phyloP scores from a whole-genome alignment of 2,113 vertebrate genomes.

The Balaeniceps rex region DNA sequence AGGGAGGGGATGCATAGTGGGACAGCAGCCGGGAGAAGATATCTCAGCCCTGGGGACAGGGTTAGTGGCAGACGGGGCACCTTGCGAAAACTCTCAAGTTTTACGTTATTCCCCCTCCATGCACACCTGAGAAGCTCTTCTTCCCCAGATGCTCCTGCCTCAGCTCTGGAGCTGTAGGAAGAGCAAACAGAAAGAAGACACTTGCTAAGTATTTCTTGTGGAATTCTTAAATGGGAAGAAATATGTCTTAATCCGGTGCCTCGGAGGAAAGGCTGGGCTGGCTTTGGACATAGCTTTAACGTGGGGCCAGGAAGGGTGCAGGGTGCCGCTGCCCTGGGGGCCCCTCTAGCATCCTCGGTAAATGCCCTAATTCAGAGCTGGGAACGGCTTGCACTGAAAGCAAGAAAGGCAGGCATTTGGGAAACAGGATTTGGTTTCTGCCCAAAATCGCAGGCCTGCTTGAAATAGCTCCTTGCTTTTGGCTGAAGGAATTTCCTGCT shows the following conservation, averaged over 20 bases:
- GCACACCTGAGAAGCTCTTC: background rate
- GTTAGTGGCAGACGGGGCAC: fast-evolving
- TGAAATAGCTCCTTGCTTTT: conserved; percentile 24
- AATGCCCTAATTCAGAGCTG: background rate
- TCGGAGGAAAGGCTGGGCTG: background rate
- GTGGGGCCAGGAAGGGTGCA: background rate
- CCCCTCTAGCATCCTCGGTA: background rate
- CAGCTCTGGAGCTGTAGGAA: background rate
- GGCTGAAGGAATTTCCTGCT: background rate
- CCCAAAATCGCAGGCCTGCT: background rate
- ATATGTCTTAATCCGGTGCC: background rate
- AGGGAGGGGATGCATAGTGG: background rate
- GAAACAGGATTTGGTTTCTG: conserved; percentile 13
- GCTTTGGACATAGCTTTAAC: background rate
- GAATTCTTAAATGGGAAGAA: background rate
- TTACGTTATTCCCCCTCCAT: background rate
- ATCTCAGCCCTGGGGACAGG: background rate
- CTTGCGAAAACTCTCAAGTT: background rate
- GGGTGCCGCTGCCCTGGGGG: background rate
- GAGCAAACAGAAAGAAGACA: background rate
- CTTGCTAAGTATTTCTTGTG: background rate
- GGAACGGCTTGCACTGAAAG: background rate
- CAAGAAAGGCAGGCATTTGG: background rate
- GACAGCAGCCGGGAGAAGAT: background rate
- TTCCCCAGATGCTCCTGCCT: background rate